Conservation (phyloP, 2,797 vertebrate genomes). For the Labroides dimidiatus region DNA sequence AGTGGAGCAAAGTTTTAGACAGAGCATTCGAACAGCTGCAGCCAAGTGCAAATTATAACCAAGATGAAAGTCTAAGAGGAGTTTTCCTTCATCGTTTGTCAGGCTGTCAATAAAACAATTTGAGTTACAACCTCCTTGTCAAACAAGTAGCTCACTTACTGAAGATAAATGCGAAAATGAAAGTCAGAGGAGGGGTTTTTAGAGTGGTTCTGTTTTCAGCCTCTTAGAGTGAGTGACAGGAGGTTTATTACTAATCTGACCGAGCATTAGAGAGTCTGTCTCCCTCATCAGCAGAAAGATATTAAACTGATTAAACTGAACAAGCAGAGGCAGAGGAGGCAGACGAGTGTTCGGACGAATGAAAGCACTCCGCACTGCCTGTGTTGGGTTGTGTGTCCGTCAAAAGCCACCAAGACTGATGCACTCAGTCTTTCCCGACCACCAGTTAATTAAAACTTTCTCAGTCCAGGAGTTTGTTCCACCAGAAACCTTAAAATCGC, state of each 20-base stretch:
- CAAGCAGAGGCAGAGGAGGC: neutral
- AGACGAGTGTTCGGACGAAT: neutral
- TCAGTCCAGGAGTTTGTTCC: no score
- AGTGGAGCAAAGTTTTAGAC: neutral
- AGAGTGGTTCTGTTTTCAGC: neutral
- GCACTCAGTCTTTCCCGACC: no score
- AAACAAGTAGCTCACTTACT: neutral
- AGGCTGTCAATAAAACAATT: neutral
- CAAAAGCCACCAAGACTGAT: neutral
- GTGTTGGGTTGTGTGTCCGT: neutral
- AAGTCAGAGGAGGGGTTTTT: neutral
- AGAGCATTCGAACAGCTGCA: neutral
- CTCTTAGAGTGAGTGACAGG: neutral
- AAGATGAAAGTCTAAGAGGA: neutral
- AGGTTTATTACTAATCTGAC: constrained; percentile 2
- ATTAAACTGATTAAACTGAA: neutral
- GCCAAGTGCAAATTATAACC: neutral
- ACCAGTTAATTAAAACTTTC: neutral
- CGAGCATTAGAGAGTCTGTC: neutral
- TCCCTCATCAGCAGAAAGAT: neutral
- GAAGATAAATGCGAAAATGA: neutral
- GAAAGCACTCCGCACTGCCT: neutral
- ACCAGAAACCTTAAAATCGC: no score
- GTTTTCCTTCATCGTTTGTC: neutral
- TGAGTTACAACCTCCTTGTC: neutral